Conservation (phyloP, 2,888 invertebrate genomes). For the Gymnoscelis rufifasciata region DNA sequence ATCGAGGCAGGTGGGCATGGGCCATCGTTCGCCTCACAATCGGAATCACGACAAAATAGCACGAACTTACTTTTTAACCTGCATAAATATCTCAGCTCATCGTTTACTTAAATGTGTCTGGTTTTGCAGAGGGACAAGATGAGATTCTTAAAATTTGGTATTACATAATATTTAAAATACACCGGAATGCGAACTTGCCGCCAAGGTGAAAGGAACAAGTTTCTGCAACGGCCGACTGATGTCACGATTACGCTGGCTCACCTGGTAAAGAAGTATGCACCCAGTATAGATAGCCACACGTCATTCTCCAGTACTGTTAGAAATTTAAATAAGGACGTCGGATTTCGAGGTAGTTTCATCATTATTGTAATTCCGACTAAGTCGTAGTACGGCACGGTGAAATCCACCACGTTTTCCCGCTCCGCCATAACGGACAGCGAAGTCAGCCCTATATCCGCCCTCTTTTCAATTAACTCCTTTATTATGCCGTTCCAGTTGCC, state of each 20-base stretch:
- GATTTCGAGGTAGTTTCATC: conserved; percentile 93
- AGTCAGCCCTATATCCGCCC: conserved; percentile 95
- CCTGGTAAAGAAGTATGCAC: conserved; percentile 96
- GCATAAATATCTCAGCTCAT: too few relatives aligned
- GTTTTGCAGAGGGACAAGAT: conserved; percentile 32
- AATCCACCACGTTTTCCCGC: conserved; percentile 97
- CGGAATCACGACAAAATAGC: conserved; percentile 41
- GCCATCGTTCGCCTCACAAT: conserved; percentile 43
- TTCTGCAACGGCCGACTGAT: conserved; percentile 36
- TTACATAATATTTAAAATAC: conserved; percentile 41
- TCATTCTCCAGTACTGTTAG: conserved; percentile 96
- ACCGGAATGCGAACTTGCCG: conserved; percentile 23
- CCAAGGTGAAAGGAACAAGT: conserved; percentile 40
- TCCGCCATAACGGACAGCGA: conserved; percentile 98
- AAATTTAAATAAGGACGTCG: conserved; percentile 97
- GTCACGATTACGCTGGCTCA: conserved; percentile 47
- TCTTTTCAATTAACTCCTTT: conserved; percentile 88
- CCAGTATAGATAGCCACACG: conserved; percentile 97
- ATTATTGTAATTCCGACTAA: conserved; percentile 97
- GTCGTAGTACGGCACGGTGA: conserved; percentile 99
- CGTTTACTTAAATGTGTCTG: too few relatives aligned
- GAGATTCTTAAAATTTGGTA: conserved; percentile 29
- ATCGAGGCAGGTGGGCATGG: conserved; percentile 49
- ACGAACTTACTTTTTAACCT: conserved; percentile 29
- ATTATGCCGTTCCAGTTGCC: conserved; percentile 93